Percentiles rank a stretch among this genome's conserved stretches.
Conservation (phyloP, 2,797 vertebrate species). For the Danionella dracula region DNA sequence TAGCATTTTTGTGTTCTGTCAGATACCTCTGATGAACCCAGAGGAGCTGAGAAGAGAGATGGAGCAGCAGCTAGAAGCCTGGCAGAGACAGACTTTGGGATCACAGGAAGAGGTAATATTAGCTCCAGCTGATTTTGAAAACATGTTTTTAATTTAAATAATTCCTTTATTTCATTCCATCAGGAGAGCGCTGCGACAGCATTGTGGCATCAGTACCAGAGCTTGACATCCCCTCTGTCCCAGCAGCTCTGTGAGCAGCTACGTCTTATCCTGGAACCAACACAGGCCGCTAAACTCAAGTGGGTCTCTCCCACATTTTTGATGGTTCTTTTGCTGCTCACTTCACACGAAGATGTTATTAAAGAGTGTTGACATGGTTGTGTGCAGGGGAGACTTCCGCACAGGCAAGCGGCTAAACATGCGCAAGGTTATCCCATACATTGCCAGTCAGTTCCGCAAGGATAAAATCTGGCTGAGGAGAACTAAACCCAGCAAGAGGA, state of each 20-base stretch:
- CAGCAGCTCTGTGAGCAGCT: conserved; percentile 96
- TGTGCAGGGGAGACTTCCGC: conserved; percentile 86
- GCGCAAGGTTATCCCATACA: conserved; percentile 96
- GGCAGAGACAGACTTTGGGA: conserved; percentile 76
- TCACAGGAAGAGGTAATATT: conserved; percentile 77
- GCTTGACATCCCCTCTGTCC: conserved; percentile 84
- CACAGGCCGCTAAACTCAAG: conserved; percentile 90
- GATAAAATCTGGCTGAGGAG: conserved; percentile 98
- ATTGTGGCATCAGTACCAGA: conserved; percentile 91
- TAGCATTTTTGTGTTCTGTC: conserved; percentile 28
- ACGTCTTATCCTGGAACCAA: conserved; percentile 90
- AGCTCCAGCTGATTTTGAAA: background rate
- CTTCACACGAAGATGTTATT: background rate
- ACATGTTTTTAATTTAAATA: too few species aligned
- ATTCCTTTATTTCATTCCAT: background rate
- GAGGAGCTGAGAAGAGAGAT: conserved; percentile 83
- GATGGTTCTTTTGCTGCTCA: too few species aligned
- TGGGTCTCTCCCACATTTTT: conserved; percentile 68
- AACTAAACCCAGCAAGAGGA: conserved; percentile 93
- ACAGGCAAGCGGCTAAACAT: conserved; percentile 96
- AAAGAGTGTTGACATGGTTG: background rate
- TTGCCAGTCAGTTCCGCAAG: conserved; percentile 96
- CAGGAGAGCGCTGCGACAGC: conserved; percentile 82
- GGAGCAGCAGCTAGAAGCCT: conserved; percentile 86
- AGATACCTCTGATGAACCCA: conserved; percentile 72